Conservation (phyloP, 2,797 vertebrate species). For the Discoglossus pictus region DNA sequence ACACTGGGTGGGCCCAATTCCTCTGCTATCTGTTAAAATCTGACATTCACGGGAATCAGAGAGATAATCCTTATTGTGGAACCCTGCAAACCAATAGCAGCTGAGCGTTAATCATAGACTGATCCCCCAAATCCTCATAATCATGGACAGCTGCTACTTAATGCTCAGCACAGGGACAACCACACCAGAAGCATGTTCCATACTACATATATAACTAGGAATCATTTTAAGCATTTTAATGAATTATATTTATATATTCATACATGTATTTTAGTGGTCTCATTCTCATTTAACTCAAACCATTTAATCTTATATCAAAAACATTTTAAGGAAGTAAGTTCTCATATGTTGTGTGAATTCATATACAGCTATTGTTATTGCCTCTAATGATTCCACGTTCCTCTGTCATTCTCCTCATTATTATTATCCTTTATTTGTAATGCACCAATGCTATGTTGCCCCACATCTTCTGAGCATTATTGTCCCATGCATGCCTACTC, state of each 20-base stretch:
- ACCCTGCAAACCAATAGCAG: conserved; percentile 74
- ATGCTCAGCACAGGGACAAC: conserved; percentile 61
- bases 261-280: conserved; percentile 27
- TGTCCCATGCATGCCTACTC: too few species aligned
- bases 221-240: too few species aligned
- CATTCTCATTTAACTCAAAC: conserved; percentile 65
- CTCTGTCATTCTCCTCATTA: too few species aligned
- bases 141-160: conserved; percentile 74
- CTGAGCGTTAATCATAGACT: conserved; percentile 74
- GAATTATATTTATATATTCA: too few species aligned
- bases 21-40: conserved; percentile 74
- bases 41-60: conserved; percentile 68
- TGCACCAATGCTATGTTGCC: too few species aligned
- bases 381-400: too few species aligned
- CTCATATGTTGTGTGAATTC: too few species aligned
- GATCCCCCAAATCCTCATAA: conserved; percentile 74
- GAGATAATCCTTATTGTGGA: conserved; percentile 76
- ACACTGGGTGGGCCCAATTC: conserved; percentile 67
- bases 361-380: too few species aligned
- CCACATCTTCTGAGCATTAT: too few species aligned
- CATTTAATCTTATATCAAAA: conserved; percentile 74
- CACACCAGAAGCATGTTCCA: conserved; percentile 47
- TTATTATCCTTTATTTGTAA: too few species aligned
- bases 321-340: too few species aligned
- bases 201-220: too few species aligned